A percentile compares a stretch with the other conserved stretches of the same genome.
Conservation (phyloP, 2,888 invertebrate species). For the Drosophila kambysellisi region DNA sequence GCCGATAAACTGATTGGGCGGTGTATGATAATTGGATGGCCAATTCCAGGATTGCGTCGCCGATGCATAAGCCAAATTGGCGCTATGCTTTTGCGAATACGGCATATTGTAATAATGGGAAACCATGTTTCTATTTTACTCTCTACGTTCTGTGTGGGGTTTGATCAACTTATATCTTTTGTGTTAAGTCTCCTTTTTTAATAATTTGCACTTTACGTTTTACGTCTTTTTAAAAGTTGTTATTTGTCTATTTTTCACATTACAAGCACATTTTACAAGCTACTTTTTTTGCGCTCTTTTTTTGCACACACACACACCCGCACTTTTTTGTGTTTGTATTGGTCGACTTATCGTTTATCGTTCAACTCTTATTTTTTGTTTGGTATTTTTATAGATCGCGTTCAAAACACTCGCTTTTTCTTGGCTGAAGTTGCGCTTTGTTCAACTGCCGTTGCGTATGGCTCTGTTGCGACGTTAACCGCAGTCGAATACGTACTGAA, state of each 20-base stretch:
- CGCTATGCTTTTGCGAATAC: conserved; percentile 88
- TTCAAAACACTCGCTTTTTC: conserved; percentile 38
- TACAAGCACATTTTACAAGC: conserved; percentile 65
- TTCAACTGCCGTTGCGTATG: conserved; percentile 62
- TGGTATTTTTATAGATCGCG: conserved; percentile 20
- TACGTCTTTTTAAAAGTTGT: conserved; percentile 7
- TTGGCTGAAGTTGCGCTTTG: conserved; percentile 7
- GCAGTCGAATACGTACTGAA: conserved; percentile 71
- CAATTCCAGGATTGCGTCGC: conserved; percentile 85
- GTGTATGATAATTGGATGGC: conserved; percentile 85
- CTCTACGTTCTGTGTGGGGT: conserved; percentile 28
- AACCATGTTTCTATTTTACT: conserved; percentile 87
- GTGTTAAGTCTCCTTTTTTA: conserved; percentile 4
- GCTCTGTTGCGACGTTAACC: conserved; percentile 67
- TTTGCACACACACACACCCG: conserved; percentile 5
- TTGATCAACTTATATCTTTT: conserved; percentile 11
- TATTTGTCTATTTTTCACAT: conserved; percentile 8
- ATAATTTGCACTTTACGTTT: conserved; percentile 4
- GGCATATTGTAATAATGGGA: conserved; percentile 89
- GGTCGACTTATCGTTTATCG: conserved; percentile 34
- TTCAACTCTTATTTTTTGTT: conserved; percentile 15
- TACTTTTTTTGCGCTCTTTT: conserved; percentile 13
- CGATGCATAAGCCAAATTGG: conserved; percentile 86
- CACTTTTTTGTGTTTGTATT: conserved; percentile 21
- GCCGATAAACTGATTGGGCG: conserved; percentile 84